Conservation (phyloP, 2,888 invertebrate genomes). For the Drosophila neoperkinsi region DNA sequence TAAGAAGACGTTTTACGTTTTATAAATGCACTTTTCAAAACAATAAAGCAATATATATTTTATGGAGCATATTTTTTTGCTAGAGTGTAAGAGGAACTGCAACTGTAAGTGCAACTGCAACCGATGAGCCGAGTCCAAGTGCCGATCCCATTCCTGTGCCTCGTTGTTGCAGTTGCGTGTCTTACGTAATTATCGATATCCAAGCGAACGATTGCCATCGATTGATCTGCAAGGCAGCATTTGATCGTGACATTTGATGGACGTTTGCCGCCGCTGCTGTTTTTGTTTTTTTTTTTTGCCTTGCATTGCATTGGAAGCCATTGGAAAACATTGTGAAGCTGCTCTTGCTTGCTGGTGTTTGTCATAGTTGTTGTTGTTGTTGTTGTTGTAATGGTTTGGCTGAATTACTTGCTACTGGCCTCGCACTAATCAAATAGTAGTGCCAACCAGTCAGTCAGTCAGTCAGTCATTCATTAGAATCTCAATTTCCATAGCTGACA, state of each 20-base stretch:
- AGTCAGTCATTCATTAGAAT: slow-evolving; percentile 74
- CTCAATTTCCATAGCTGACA: slow-evolving; percentile 73
- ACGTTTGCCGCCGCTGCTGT: slow-evolving; percentile 83
- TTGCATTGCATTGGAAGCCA: slow-evolving; percentile 13
- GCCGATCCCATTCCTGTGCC: slow-evolving; percentile 1
- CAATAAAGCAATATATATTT: neutral
- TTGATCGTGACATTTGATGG: slow-evolving; percentile 83
- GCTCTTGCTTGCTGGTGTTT: slow-evolving; percentile 33
- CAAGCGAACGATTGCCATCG: slow-evolving; percentile 48
- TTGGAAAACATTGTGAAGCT: slow-evolving; percentile 31
- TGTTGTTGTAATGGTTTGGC: slow-evolving; percentile 20
- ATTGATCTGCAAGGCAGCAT: slow-evolving; percentile 76
- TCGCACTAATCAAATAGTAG: slow-evolving; percentile 72
- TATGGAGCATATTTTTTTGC: neutral
- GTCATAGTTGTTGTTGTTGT: slow-evolving; percentile 17
- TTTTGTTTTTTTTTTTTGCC: slow-evolving; percentile 31
- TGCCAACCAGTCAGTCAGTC: slow-evolving; percentile 40
- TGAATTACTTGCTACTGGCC: slow-evolving; percentile 58
- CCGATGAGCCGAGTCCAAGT: slow-evolving; percentile 6
- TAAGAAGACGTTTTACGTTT: neutral
- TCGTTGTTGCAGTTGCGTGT: slow-evolving; percentile 57
- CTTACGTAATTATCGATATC: slow-evolving; percentile 65
- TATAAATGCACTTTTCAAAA: neutral
- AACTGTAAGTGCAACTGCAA: slow-evolving; percentile 14
- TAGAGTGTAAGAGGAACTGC: slow-evolving; percentile 1